Evolutionary conservation across 2,888 invertebrate species (phyloP), one percentile per base, ranked within the genome.

Genomic region (Nematopogon swammerdamellus): DNA sequence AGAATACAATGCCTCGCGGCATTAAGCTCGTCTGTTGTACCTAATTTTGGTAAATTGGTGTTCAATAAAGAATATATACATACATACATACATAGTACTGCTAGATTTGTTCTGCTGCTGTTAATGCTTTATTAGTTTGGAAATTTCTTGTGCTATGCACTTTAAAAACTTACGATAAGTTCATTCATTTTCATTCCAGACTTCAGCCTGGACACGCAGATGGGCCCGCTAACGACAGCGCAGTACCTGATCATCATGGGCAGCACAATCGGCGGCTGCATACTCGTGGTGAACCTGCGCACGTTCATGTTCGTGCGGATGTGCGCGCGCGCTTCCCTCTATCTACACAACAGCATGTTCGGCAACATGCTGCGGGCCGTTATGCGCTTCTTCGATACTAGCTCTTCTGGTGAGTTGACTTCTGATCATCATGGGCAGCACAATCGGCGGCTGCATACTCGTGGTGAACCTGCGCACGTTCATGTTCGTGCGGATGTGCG

Each of bases 361-460:
- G 69, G 69, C 1, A 71, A 68, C 3, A 72, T 77, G 73, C 64
- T 77, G n/a, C 68, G 63, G 52, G 80, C 79, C 5, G 65, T 80
- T 49, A 79, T 79, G 74, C 58, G 80, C 47, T 95, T 95, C 67
- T 95, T 93, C 63, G 92, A 94, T 60, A 87, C 85, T 0, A 95
- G 94, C 66, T 92, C 93, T 2, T 85, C 87, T 57, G 79, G 79
- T 76, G 61, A 52, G 53, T 19, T 46, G 25, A 17, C n/a, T n/a
- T n/a, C 67, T 89, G 5, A 83, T 85, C 47, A 80, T 88, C 49
- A 87, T 88, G 58, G 82, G 84, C 0, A 67, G 61, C 8, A 67
- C 89, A 11, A 80, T 87, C 1, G 44, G 66, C 0, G 56, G 66
- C 0, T 65, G 81, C 36, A 81, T 88, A 46, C 29, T 85, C 0